Conservation (phyloP, 2,113 vertebrate species). For the Xenopus tropicalis region UCB_Xtro_10.0 CM004450.2:96305001-96305500, state of each 20-base stretch:
- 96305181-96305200: conserved; percentile 69
- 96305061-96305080: conserved; percentile 82
- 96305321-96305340: too few species aligned
- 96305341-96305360: too few species aligned
- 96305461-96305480: conserved; percentile 80
- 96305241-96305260: neutral
- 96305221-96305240: conserved; percentile 80
- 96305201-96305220: conserved; percentile 88
- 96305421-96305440: conserved; percentile 87
- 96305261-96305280: too few species aligned
- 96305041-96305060: conserved; percentile 83
- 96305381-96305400: too few species aligned
- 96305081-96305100: conserved; percentile 84
- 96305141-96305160: conserved; percentile 80
- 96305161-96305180: conserved; percentile 62
- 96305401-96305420: conserved; percentile 80
- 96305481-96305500: conserved; percentile 79
- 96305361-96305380: too few species aligned
- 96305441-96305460: conserved; percentile 71
- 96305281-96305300: too few species aligned
- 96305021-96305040: conserved; percentile 89
- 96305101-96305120: conserved; percentile 64
- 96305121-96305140: conserved; percentile 71
- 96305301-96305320: too few species aligned
- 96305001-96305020: conserved; percentile 82